Base-by-base conservation (phyloP, 2,797 vertebrate genomes). In the Oryzias sinensis region DNA sequence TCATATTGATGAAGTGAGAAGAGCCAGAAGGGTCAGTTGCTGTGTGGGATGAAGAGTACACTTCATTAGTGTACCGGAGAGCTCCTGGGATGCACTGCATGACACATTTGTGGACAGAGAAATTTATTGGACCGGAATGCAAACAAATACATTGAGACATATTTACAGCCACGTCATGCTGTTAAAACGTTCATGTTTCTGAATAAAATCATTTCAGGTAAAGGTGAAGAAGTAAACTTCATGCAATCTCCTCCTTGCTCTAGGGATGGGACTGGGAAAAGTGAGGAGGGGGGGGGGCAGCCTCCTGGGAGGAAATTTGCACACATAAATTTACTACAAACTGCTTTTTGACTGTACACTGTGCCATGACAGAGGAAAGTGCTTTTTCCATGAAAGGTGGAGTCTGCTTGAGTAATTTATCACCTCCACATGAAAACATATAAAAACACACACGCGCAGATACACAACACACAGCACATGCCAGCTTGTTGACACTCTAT, bases 1-100 rank as follows among this genome's bases (percentile, higher is more conserved):
- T 82, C 43, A 72, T 77, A 81, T 80, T 72, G 77, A 83, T 74
- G 74, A 75, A 76, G 61, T 45, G 63, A 72, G 56, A 43, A 55
- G 41, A 63, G 61, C 58, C 62, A 55, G 51, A 65, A 74, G 61
- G 62, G 82, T 83, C 74, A 79, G 59, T 55, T 54, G 74, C 53
- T 64, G 68, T 76, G 84, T 80, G 75, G 77, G 70, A 74, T 53
- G 60, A 61, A 68, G 59, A 60, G 64, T 61, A 52, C 46, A 68
- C 71, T 83, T 76, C 69, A 88, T 84, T 81, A 80, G 63, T 70
- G 51, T 41, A 51, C 55, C 27, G 65, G 37, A 43, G 43, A 52
- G 58, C 70, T 58, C 45, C 61, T 70, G 52, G 70, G 76, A 56
- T 67, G 68, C 76, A 74, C 70, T 55, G 70, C 63, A 66, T 65